Percentiles rank a stretch among this genome's conserved stretches.
Conservation (phyloP, 2,797 vertebrate species). For the Sebastes trivittatus region DNA sequence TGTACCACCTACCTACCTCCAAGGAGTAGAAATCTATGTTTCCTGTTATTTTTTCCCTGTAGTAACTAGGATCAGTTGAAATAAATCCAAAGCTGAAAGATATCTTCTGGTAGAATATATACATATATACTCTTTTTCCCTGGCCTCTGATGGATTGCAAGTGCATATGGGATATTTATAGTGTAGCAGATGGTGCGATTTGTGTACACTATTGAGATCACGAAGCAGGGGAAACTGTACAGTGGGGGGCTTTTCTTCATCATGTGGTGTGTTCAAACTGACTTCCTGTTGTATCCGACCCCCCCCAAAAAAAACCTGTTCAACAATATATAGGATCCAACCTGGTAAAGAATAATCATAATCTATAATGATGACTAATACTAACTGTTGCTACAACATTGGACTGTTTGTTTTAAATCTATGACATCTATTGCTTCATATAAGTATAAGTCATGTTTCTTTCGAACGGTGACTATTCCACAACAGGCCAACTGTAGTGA, state of each 20-base stretch:
- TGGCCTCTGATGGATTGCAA: background rate
- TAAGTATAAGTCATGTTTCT: background rate
- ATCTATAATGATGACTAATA: background rate
- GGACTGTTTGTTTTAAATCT: background rate
- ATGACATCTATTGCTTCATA: background rate
- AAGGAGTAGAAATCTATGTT: background rate
- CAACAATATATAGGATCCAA: background rate
- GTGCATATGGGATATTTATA: conserved; percentile 43
- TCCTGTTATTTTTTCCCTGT: too few species aligned
- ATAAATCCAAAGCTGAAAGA: too few species aligned
- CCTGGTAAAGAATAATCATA: background rate
- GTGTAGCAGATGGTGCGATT: conserved; percentile 46
- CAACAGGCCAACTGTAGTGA: background rate
- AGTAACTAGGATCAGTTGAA: too few species aligned
- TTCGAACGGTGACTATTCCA: background rate
- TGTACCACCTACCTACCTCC: background rate
- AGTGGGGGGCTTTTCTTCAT: background rate
- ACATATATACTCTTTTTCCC: background rate
- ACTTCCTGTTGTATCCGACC: conserved; percentile 9
- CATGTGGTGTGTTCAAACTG: conserved; percentile 1
- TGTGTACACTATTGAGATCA: conserved; percentile 32
- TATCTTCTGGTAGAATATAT: too few species aligned
- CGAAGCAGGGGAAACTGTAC: conserved; percentile 6
- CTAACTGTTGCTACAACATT: background rate
- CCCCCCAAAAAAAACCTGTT: background rate